Percentiles rank a stretch among this genome's conserved stretches.
Conservation (phyloP, 2,113 vertebrate genomes). For the Plotosus lineatus region DNA sequence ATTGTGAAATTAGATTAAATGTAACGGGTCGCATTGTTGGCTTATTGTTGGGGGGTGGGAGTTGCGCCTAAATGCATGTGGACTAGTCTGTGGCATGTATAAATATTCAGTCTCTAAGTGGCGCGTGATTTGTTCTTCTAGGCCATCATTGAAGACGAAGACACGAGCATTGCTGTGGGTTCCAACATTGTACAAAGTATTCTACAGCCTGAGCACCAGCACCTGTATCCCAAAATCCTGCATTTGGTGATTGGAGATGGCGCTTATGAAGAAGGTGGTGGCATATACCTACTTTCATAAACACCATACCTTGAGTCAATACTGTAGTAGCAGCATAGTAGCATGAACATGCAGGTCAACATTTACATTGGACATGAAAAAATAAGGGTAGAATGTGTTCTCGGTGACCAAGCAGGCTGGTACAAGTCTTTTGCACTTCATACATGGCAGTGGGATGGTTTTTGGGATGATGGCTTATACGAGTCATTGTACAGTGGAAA, state of each 20-base stretch:
- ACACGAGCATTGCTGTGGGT: conserved; percentile 90
- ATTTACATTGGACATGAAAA: not conserved
- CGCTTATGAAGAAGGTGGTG: conserved; percentile 93
- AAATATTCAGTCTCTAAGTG: not conserved
- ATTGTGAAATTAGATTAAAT: not conserved
- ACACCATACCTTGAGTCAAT: not conserved
- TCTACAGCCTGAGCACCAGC: conserved; percentile 86
- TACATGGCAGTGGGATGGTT: not conserved
- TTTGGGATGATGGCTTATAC: no score
- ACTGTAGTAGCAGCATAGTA: not conserved
- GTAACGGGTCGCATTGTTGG: no score
- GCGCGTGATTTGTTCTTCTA: conserved; percentile 53
- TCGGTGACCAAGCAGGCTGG: not conserved
- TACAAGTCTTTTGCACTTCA: not conserved
- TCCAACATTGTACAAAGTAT: conserved; percentile 83
- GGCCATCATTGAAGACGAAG: conserved; percentile 95
- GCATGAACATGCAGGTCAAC: not conserved
- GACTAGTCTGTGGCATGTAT: no score
- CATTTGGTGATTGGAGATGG: conserved; percentile 97
- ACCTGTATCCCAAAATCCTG: conserved; percentile 95
- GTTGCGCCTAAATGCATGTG: no score
- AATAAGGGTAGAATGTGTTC: not conserved
- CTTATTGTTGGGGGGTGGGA: no score
- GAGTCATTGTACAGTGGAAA: no score
- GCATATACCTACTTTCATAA: not conserved